Conservation (phyloP, 2,888 invertebrate genomes). For the Dicranocentrus wangi region DNA sequence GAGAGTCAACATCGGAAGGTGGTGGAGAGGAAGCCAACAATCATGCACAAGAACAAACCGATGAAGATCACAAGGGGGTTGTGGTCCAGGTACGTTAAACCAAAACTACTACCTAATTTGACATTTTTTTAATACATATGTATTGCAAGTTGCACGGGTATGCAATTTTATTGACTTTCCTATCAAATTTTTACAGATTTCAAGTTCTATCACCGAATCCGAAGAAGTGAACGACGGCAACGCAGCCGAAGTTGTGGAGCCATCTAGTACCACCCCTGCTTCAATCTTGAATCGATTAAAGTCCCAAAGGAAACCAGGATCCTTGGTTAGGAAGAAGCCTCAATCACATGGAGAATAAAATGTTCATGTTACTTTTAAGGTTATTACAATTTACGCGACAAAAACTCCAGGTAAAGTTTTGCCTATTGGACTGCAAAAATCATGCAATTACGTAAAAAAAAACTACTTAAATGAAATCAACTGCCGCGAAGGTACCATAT, state of each 20-base stretch:
- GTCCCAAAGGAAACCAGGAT: constrained; percentile 71
- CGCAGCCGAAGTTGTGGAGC: constrained; percentile 55
- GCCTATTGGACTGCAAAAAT: too few species aligned
- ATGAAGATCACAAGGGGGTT: constrained; percentile 70
- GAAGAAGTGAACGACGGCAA: constrained; percentile 68
- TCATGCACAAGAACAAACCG: constrained; percentile 60
- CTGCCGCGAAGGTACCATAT: too few species aligned
- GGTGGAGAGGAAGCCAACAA: constrained; percentile 60
- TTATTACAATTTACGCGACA: too few species aligned
- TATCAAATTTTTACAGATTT: constrained; percentile 59
- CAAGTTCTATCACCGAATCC: constrained; percentile 71
- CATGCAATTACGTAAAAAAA: too few species aligned
- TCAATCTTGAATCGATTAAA: constrained; percentile 71
- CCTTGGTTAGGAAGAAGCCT: constrained; percentile 69
- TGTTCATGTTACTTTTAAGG: background rate
- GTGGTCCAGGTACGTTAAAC: constrained; percentile 69
- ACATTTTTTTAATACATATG: background rate
- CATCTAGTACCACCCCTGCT: constrained; percentile 66
- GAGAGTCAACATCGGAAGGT: constrained; percentile 46
- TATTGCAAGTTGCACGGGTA: too few species aligned
- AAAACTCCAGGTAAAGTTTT: too few species aligned
- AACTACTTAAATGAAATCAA: too few species aligned
- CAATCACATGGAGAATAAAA: constrained; percentile 63
- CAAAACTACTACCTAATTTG: too few species aligned
- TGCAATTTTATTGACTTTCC: too few species aligned